phyloP scores from a whole-genome alignment of 2,888 invertebrate genomes.

The Ichneumoninae sp. region DNA sequence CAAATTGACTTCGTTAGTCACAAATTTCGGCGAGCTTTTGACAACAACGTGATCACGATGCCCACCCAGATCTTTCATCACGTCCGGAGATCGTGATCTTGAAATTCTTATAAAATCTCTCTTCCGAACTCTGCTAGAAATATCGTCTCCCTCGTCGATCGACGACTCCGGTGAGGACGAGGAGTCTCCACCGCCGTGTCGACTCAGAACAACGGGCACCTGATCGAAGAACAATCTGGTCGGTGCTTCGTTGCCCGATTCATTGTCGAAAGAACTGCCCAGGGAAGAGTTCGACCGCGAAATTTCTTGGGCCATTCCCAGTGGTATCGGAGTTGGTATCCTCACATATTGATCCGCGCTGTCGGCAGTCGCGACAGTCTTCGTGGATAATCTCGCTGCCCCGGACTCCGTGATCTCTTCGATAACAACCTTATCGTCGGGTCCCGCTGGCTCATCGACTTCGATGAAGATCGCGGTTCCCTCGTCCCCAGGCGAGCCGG shows the following conservation, averaged over 20 bases:
- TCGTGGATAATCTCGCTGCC: conserved; percentile 57
- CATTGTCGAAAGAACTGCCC: conserved; percentile 75
- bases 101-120: conserved; percentile 59
- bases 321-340: conserved; percentile 80
- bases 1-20: conserved; percentile 8
- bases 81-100: conserved; percentile 61
- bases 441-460: conserved; percentile 9
- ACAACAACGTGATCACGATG: conserved; percentile 39
- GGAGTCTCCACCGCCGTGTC: conserved; percentile 65
- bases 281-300: conserved; percentile 74
- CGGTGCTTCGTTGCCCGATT: conserved; percentile 79
- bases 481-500: background rate
- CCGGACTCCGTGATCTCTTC: conserved; percentile 62
- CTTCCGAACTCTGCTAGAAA: conserved; percentile 56
- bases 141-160: conserved; percentile 68
- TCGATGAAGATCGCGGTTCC: conserved; percentile 35
- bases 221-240: conserved; percentile 72
- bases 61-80: background rate
- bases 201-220: conserved; percentile 66
- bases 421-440: conserved; percentile 29
- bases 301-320: conserved; percentile 72
- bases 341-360: conserved; percentile 77
- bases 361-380: conserved; percentile 63
- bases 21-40: conserved; percentile 32
- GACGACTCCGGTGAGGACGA: conserved; percentile 75